Percentiles rank a stretch among this genome's conserved stretches.
These are phyloP conservation scores for Pyrgus malvae DNA, from an alignment of 2,888 invertebrate genomes.

Conservation along the genomic window DNA sequence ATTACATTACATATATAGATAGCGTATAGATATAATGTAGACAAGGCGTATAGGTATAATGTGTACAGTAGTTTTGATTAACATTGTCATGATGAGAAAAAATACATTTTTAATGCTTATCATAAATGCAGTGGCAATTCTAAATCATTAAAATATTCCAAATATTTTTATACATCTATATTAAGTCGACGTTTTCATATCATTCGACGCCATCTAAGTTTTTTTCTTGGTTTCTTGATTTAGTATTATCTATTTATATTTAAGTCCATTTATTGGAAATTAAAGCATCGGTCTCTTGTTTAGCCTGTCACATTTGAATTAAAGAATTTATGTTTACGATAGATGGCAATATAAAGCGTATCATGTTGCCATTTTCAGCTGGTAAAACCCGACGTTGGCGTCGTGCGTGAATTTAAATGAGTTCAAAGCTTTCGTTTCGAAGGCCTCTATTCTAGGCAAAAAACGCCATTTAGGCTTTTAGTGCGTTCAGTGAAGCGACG, in stretches of 20 bases:
- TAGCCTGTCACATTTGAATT: constrained; percentile 1
- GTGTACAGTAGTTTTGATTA: no score
- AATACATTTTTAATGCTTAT: no score
- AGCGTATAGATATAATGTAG: no score
- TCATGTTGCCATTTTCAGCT: constrained; percentile 17
- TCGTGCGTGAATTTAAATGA: constrained; percentile 3
- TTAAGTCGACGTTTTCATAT: not conserved
- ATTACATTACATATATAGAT: no score
- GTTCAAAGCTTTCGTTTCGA: not conserved
- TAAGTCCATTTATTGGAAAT: not conserved
- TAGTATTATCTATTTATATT: not conserved
- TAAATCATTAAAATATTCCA: not conserved
- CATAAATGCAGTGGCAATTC: no score
- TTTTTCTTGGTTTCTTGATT: not conserved
- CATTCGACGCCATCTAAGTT: not conserved
- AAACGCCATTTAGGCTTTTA: constrained; percentile 6
- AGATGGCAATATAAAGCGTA: constrained; percentile 1
- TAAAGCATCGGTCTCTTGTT: not conserved
- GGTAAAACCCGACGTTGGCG: constrained; percentile 7
- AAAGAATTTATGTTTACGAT: constrained; percentile 1
- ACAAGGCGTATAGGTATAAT: no score
- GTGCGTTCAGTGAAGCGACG: constrained; percentile 12
- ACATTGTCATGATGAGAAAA: no score
- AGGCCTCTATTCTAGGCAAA: not conserved
- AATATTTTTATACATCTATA: not conserved